Conservation (phyloP, 2,888 invertebrate genomes). For the Rosalia funebris region DNA sequence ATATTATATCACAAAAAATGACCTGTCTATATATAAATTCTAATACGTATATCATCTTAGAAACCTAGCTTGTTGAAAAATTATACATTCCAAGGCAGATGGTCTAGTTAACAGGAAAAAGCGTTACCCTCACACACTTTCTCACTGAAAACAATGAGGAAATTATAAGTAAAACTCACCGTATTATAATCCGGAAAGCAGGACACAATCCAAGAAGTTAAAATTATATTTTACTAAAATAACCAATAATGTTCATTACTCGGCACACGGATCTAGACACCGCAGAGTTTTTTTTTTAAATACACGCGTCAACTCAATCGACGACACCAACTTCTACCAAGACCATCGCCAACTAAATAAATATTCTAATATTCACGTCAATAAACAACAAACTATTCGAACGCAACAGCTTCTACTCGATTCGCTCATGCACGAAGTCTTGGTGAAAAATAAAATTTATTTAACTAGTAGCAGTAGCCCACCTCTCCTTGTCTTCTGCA, state of each 20-base stretch:
- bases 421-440: no score
- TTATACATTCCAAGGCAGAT: background rate
- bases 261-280: background rate
- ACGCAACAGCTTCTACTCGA: no score
- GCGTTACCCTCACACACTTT: background rate
- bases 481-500: slow-evolving; percentile 10
- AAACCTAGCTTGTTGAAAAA: no score
- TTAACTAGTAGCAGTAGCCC: no score
- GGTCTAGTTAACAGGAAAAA: background rate
- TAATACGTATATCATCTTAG: no score
- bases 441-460: no score
- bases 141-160: background rate
- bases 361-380: no score
- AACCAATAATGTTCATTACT: background rate
- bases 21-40: no score
- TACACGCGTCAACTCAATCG: background rate
- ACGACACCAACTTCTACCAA: background rate
- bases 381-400: no score
- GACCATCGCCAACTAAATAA: no score
- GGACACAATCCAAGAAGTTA: background rate
- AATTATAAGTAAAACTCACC: slow-evolving; percentile 9
- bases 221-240: background rate
- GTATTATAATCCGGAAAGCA: slow-evolving; percentile 3
- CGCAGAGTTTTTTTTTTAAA: slow-evolving; percentile 1
- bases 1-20: no score